phyloP scores from a whole-genome alignment of 2,113 vertebrate genomes.

The Bothrops jararaca region DNA sequence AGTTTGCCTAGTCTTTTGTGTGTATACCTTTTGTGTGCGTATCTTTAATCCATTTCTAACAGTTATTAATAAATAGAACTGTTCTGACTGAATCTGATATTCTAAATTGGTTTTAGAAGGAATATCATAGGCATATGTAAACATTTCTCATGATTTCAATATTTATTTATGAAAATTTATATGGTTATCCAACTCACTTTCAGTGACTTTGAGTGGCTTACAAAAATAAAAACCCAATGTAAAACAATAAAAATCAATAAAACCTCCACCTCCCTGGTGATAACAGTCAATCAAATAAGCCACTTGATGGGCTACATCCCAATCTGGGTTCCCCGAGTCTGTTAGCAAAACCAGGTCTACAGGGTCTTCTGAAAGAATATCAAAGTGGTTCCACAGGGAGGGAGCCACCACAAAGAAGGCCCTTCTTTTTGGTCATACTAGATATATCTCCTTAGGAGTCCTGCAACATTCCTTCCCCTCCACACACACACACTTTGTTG shows the following conservation, averaged over 20 bases:
- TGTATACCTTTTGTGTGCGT: not conserved
- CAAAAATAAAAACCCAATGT: not conserved
- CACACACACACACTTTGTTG: too few species aligned
- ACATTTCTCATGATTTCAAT: not conserved
- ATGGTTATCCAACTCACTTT: not conserved
- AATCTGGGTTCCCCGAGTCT: too few species aligned
- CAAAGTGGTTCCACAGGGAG: too few species aligned
- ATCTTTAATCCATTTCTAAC: not conserved
- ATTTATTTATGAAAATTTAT: not conserved
- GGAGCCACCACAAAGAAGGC: too few species aligned
- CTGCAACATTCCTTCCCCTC: too few species aligned
- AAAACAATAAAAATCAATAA: not conserved
- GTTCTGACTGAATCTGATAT: not conserved
- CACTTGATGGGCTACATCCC: not conserved
- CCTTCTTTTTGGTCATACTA: too few species aligned
- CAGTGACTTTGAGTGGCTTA: not conserved
- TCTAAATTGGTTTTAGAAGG: not conserved
- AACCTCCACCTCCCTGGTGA: not conserved
- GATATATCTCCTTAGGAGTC: too few species aligned
- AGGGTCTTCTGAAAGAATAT: too few species aligned
- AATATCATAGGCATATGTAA: not conserved
- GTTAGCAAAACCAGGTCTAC: too few species aligned
- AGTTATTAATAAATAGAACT: not conserved
- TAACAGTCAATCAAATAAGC: not conserved
- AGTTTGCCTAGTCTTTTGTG: not conserved